Percentiles rank a stretch among this genome's conserved stretches.
These are phyloP conservation scores for Gnathonemus echidnorhynchus DNA, from an alignment of 2,113 vertebrate genomes.

Conservation along the genomic window DNA sequence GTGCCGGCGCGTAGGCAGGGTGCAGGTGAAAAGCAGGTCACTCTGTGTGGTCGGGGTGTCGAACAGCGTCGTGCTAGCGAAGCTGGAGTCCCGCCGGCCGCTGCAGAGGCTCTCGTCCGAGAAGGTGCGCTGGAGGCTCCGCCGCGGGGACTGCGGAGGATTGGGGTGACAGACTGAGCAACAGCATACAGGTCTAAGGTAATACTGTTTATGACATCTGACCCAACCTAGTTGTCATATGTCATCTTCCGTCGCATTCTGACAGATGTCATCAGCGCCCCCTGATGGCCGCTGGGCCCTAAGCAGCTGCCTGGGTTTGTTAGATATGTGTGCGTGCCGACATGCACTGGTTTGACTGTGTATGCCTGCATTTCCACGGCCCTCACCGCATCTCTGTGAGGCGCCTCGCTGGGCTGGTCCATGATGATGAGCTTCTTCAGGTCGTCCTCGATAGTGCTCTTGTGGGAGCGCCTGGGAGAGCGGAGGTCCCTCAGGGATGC, in stretches of 20 bases:
- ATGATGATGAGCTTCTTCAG: conserved; percentile 89
- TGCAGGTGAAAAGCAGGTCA: conserved; percentile 76
- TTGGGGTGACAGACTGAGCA: background rate
- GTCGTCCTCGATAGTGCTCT: conserved; percentile 86
- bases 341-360: background rate
- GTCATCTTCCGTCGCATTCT: background rate
- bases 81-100: conserved; percentile 70
- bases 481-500: conserved; percentile 83
- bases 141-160: conserved; percentile 64
- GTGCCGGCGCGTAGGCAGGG: conserved; percentile 70
- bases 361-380: background rate
- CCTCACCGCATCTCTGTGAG: conserved; percentile 61
- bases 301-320: background rate
- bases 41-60: conserved; percentile 57
- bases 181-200: background rate
- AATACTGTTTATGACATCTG: background rate
- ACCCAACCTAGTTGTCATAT: background rate
- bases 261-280: background rate
- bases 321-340: background rate
- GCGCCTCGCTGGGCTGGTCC: conserved; percentile 65
- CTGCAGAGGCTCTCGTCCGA: conserved; percentile 87
- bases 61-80: conserved; percentile 47
- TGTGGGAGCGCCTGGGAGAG: conserved; percentile 75
- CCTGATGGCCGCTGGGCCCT: background rate
- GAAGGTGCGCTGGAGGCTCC: conserved; percentile 76